Conservation (phyloP, 1,140 invertebrate genomes). For the Trichonephila clavata region DNA sequence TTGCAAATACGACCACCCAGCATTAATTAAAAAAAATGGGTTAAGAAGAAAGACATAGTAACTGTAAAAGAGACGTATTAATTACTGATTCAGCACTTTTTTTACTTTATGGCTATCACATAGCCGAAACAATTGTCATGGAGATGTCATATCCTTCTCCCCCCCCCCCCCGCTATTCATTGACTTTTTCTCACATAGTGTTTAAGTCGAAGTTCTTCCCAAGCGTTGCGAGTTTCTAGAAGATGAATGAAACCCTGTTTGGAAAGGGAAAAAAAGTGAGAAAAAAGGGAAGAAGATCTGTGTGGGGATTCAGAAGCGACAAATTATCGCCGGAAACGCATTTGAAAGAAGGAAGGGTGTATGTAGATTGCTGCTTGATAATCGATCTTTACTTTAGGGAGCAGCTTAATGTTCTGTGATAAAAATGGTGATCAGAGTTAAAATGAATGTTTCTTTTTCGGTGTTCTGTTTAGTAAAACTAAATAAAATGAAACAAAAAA, state of each 20-base stretch:
- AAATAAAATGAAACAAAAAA: conserved; percentile 1
- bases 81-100: neutral
- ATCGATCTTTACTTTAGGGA: conserved; percentile 40
- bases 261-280: neutral
- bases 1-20: no score
- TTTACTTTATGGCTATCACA: neutral
- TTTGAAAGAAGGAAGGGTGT: neutral
- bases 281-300: neutral
- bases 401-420: conserved; percentile 46
- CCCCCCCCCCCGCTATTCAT: no score
- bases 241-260: conserved; percentile 32
- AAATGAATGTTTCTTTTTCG: conserved; percentile 6
- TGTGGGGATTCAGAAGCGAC: conserved; percentile 32
- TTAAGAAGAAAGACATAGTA: no score
- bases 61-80: neutral
- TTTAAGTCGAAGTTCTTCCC: neutral
- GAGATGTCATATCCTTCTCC: neutral
- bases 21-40: no score
- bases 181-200: neutral
- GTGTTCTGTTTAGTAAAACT: neutral
- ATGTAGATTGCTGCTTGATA: conserved; percentile 30
- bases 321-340: conserved; percentile 46
- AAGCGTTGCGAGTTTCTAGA: neutral
- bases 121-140: conserved; percentile 22
- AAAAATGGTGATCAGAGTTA: conserved; percentile 21